These are phyloP conservation scores for Echiichthys vipera DNA, from an alignment of 2,797 vertebrate genomes.

Conservation along the genomic window DNA sequence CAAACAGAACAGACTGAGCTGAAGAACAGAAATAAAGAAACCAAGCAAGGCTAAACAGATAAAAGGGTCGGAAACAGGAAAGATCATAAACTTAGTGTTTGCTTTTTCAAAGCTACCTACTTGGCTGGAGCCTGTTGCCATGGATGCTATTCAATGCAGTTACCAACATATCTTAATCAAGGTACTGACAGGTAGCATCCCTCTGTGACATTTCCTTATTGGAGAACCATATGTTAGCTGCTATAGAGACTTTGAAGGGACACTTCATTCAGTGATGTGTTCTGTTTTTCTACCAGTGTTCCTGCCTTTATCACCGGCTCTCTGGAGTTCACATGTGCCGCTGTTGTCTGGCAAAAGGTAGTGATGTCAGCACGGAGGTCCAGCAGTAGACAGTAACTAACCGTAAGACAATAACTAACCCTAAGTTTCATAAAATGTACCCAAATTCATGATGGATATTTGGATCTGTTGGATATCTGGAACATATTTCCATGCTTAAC, in stretches of 20 bases:
- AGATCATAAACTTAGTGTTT: not conserved
- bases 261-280: no score
- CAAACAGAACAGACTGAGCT: not conserved
- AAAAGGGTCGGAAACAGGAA: not conserved
- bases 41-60: not conserved
- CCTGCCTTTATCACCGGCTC: no score
- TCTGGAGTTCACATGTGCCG: no score
- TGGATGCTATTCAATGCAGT: slow-evolving; percentile 23
- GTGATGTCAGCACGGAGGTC: no score
- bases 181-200: slow-evolving; percentile 28
- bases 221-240: not conserved
- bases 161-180: slow-evolving; percentile 12
- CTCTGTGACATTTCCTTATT: slow-evolving; percentile 23
- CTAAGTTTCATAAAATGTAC: no score
- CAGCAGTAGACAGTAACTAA: no score
- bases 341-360: no score
- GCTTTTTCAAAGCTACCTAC: not conserved
- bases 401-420: no score
- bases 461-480: no score
- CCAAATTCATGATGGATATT: no score
- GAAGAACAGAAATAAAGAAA: not conserved
- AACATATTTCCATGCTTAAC: no score
- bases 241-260: slow-evolving; percentile 3
- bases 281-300: no score
- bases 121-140: slow-evolving; percentile 22